Evolutionary conservation across 2,888 invertebrate species (phyloP).

Genomic region (Polietes domitor): DNA sequence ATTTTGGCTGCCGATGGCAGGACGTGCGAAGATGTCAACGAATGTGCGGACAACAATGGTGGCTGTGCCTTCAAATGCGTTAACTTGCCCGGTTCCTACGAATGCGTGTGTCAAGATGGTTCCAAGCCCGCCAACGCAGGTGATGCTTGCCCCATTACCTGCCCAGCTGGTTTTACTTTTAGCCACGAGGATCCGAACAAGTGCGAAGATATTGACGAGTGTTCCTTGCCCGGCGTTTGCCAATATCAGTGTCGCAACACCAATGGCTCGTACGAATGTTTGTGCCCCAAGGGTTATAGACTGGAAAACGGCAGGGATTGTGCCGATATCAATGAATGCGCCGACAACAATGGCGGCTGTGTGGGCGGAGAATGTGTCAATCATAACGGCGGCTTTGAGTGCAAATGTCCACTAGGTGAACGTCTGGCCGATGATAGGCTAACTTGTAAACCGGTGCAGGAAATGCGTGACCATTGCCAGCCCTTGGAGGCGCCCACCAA

Average conservation of each 20-base stretch:
- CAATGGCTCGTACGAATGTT: conserved; percentile 83
- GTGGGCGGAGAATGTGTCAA: conserved; percentile 80
- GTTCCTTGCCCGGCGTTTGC: conserved; percentile 82
- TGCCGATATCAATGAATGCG: conserved; percentile 83
- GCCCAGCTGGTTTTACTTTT: conserved; percentile 80
- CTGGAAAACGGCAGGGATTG: conserved; percentile 81
- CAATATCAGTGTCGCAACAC: conserved; percentile 81
- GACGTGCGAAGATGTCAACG: conserved; percentile 82
- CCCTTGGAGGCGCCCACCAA: conserved; percentile 76
- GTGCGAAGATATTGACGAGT: conserved; percentile 82
- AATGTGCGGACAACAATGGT: conserved; percentile 80
- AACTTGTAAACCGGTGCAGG: conserved; percentile 70
- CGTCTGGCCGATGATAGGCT: conserved; percentile 73
- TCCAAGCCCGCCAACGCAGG: conserved; percentile 82
- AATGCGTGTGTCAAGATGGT: conserved; percentile 81
- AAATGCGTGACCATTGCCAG: conserved; percentile 76
- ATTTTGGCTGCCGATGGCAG: conserved; percentile 79
- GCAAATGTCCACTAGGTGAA: conserved; percentile 81
- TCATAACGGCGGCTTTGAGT: conserved; percentile 81
- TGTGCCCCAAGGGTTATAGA: conserved; percentile 83
- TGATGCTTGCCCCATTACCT: conserved; percentile 73
- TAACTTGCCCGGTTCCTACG: conserved; percentile 82
- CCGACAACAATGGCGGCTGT: conserved; percentile 79
- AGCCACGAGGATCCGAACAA: conserved; percentile 71
- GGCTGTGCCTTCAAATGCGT: conserved; percentile 77